Percentiles rank a stretch among this genome's conserved stretches.
Conservation (phyloP, 2,797 vertebrate species). For the Scleropages formosus region DNA sequence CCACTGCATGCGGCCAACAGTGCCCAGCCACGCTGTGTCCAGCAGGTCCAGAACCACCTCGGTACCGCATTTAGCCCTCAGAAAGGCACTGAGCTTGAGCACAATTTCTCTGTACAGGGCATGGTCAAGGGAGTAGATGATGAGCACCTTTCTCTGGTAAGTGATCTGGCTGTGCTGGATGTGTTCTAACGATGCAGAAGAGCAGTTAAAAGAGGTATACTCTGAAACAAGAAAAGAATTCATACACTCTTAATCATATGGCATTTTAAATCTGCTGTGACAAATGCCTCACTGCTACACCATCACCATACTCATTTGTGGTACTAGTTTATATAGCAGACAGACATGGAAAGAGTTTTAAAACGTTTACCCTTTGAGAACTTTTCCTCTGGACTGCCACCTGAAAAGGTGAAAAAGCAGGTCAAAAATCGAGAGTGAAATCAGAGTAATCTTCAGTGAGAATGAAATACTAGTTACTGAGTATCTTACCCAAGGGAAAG, state of each 20-base stretch:
- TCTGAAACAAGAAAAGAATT: slow-evolving; percentile 35
- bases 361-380: slow-evolving; percentile 15
- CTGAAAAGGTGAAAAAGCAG: slow-evolving; percentile 20
- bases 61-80: slow-evolving; percentile 77
- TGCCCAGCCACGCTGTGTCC: slow-evolving; percentile 73
- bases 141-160: slow-evolving; percentile 71
- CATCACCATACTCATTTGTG: background rate
- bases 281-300: background rate
- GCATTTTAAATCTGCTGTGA: background rate
- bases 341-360: background rate
- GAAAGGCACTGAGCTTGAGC: slow-evolving; percentile 84
- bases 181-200: slow-evolving; percentile 31
- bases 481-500: background rate
- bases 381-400: background rate
- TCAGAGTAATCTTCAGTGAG: too few relatives aligned
- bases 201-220: slow-evolving; percentile 17
- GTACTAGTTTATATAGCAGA: background rate
- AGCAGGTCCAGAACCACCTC: slow-evolving; percentile 86
- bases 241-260: background rate
- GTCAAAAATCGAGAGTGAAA: slow-evolving; percentile 13
- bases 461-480: slow-evolving; percentile 14
- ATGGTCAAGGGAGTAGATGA: slow-evolving; percentile 90
- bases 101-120: slow-evolving; percentile 80
- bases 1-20: slow-evolving; percentile 83
- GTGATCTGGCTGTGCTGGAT: slow-evolving; percentile 32